Base-by-base conservation (phyloP, 2,797 vertebrate species). In the Silurus lanzhouensis region DNA sequence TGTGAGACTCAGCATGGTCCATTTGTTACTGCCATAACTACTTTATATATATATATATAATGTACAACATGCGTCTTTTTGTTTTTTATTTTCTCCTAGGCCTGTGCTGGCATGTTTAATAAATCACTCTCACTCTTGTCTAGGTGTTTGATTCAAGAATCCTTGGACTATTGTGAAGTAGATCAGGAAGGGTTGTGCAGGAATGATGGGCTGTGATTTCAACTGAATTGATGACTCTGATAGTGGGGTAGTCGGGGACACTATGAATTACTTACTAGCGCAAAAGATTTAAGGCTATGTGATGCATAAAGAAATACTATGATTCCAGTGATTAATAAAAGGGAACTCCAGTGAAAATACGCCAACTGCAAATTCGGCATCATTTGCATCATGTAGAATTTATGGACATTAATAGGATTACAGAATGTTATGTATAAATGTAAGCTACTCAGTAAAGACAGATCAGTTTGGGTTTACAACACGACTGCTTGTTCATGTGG, bases 81-180 rank as follows among this genome's bases (percentile, higher is more conserved):
- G 38, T 38, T 38, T 38, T 63, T 63, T 20, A 2, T 72, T 2
- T 44, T 44, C 6, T 9, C 27, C 31, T 6, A 70, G 38, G 64
- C 74, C n/a, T 9, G 14, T 27, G 6, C 67, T 64, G 66, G 85
- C 76, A 83, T 60, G 58, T 68, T 14, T 44, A 72, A 80, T 87
- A 74, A 87, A 87, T 87, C 85, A 87, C 46, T 46, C 66, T 63
- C 75, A 55, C 55, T 74, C 67, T 64, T 66, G 74, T 83, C 67
- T 72, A 83, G 76, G 76, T 60, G 31, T 80, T 83, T 71, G 82
- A 87, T 74, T 78, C 25, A 31, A 38, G 74, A 87, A 83, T 87
- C 82, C 84, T 81, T 5, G 9, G 60, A 70, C 78, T 25, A 12
- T 71, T 80, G 66, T 79, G 81, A 86, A 27, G 67, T 19, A 31